These are phyloP conservation scores for Cercocebus atys DNA, from an alignment of 2,113 vertebrate genomes.

Conservation along the genomic window DNA sequence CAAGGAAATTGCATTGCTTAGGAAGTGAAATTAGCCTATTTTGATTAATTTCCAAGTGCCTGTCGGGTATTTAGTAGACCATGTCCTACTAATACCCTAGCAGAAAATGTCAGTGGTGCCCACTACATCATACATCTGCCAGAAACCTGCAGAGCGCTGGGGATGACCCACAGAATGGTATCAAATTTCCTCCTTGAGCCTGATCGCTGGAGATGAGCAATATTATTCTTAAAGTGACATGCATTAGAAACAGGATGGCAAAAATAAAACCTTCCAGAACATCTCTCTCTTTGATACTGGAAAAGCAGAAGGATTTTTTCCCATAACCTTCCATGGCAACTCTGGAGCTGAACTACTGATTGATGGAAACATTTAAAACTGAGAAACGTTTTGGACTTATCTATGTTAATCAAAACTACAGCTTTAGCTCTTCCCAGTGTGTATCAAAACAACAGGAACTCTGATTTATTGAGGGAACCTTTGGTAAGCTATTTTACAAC, in stretches of 20 bases:
- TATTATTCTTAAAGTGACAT: neutral
- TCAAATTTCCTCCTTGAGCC: neutral
- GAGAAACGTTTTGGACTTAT: constrained; percentile 55
- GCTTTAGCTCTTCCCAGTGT: constrained; percentile 62
- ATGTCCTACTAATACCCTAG: neutral
- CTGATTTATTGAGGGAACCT: constrained; percentile 68
- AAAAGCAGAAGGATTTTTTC: constrained; percentile 8
- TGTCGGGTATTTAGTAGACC: constrained; percentile 16
- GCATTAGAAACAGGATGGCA: neutral
- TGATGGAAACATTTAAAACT: constrained; percentile 49
- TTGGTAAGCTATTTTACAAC: constrained; percentile 52
- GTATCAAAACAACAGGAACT: constrained; percentile 62
- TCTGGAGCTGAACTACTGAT: constrained; percentile 67
- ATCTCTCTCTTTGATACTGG: neutral
- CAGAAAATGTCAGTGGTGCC: neutral
- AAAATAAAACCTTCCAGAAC: constrained; percentile 23
- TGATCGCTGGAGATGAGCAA: neutral
- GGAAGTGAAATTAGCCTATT: neutral
- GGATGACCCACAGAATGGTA: neutral
- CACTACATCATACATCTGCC: neutral
- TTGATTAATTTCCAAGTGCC: constrained; percentile 44
- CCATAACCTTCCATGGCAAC: neutral
- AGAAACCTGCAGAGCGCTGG: neutral
- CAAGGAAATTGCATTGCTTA: constrained; percentile 18
- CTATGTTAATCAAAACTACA: constrained; percentile 67